A percentile compares a stretch with the other conserved stretches of the same genome.
Conservation (phyloP, 30 jellyfish, hydroid and myxozoan species). For the Nemopilema nomurai region DNA sequence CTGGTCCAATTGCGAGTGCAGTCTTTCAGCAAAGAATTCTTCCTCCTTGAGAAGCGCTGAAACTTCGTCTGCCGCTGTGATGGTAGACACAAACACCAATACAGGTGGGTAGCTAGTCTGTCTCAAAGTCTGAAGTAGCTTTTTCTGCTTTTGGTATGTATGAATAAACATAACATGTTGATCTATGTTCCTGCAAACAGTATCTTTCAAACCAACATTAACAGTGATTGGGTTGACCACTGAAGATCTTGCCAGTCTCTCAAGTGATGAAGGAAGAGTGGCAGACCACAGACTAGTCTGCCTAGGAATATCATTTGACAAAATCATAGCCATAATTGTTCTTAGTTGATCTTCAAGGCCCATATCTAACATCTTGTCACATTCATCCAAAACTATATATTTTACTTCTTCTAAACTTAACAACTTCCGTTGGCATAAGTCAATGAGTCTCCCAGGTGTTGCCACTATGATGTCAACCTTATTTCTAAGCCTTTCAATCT, state of each 20-base stretch:
- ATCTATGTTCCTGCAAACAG: conserved; percentile 60
- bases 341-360: conserved; percentile 89
- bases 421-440: conserved; percentile 51
- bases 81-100: conserved; percentile 66
- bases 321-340: conserved; percentile 56
- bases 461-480: conserved; percentile 68
- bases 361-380: conserved; percentile 94
- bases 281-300: conserved; percentile 96
- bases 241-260: conserved; percentile 91
- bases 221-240: conserved; percentile 74
- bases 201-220: conserved; percentile 73
- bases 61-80: conserved; percentile 61
- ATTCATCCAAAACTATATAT: conserved; percentile 90
- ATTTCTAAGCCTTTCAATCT: conserved; percentile 33
- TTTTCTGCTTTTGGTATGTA: conserved; percentile 70
- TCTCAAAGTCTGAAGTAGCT: conserved; percentile 71
- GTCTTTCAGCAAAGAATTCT: conserved; percentile 84
- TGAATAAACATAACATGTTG: conserved; percentile 78
- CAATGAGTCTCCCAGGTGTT: conserved; percentile 95
- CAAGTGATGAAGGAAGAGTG: conserved; percentile 84
- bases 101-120: conserved; percentile 89
- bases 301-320: conserved; percentile 37
- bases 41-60: conserved; percentile 68
- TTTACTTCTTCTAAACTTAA: conserved; percentile 30
- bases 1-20: conserved; percentile 82